Evolutionary conservation across 2,113 vertebrate species (phyloP), one percentile per base, ranked within the genome.

Genomic region (Cephalopholis sonnerati): DNA sequence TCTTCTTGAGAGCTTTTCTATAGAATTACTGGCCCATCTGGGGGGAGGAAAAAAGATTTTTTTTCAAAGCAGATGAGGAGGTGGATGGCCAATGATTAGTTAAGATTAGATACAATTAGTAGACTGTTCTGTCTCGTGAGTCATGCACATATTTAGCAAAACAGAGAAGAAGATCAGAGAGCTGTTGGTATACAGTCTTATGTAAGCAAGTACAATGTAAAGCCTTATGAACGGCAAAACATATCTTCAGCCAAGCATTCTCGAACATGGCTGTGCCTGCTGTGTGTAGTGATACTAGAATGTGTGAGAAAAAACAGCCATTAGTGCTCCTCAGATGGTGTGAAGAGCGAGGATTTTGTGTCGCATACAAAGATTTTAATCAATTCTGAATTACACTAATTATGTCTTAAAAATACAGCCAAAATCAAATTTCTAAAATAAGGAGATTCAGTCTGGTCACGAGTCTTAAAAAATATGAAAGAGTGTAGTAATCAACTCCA

Each of bases 31-130:
- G 63, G 39, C 44, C 48, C 48, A 79, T 32, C 41, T 11, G 20
- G 32, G n/a, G 63, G 57, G 18, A 57, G 70, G 69, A 48, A 73
- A n/a, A 66, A 53, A 17, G 3, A 83, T 66, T 53, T 50, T 24
- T 67, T 58, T 59, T 51, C 55, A 61, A 68, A 55, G 63, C 66
- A 46, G 57, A 75, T 32, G 39, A 77, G 54, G n/a, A 55, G 57
- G 59, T 77, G 78, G 85, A 66, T 39, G 75, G 39, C 9, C 39
- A 54, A 24, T 66, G 22, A 65, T 69, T 58, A 44, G 63, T 51
- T 32, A 48, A 39, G 64, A 85, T 77, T 81, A 76, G 72, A 86
- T 70, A 54, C 41, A 79, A 64, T 76, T 84, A 73, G 29, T 72
- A 51, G 36, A 62, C 48, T 67, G 41, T 51, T 67, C 22, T 48